Evolutionary conservation across 2,113 vertebrate species (phyloP), one percentile per base, ranked within the genome.

Genomic region (Calidris pugnax): DNA sequence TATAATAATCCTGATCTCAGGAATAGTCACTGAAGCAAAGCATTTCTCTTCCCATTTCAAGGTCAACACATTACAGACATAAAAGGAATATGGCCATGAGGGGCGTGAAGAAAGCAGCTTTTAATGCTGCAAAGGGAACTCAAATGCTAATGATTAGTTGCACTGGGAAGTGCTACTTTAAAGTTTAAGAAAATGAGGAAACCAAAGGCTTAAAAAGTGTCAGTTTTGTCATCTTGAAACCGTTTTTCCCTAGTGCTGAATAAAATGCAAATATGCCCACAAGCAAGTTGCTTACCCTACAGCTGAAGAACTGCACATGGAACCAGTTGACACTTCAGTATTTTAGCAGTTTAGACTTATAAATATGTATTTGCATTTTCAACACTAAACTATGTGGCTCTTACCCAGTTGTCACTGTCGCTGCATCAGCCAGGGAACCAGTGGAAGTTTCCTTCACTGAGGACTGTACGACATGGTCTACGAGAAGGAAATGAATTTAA

Each of bases 281-380:
- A 69, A 86, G 82, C 22, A 81, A 80, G 76, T 80, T 79, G 68
- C 93, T 86, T 96, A 90, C 56, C 56, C 51, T 93, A 33, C 81
- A 95, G 80, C 41, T 92, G 86, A 96, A 90, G 33, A 39, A 35
- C 39, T 89, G 73, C 90, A 93, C 90, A 85, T 57, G 86, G 90
- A 93, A 89, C 62, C 59, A 74, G 81, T n/a, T 92, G 87, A 79
- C 84, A 89, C 74, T 82, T 95, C 0, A 7, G 59, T 87, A 92
- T 81, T 95, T 94, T 33, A 87, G 62, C 78, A 83, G 77, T 89
- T 91, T 89, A 91, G 74, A 69, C 84, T 92, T 86, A 95, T 82
- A 91, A 95, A 96, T 93, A 95, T 92, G 84, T 68, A 94, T 92
- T 82, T 87, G 23, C n/a, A 73, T 85, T 90, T 92, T 79, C 66